A percentile compares a stretch with the other conserved stretches of the same genome.
phyloP scores from a whole-genome alignment of 2,797 vertebrate species.

The Mustela erminea region DNA sequence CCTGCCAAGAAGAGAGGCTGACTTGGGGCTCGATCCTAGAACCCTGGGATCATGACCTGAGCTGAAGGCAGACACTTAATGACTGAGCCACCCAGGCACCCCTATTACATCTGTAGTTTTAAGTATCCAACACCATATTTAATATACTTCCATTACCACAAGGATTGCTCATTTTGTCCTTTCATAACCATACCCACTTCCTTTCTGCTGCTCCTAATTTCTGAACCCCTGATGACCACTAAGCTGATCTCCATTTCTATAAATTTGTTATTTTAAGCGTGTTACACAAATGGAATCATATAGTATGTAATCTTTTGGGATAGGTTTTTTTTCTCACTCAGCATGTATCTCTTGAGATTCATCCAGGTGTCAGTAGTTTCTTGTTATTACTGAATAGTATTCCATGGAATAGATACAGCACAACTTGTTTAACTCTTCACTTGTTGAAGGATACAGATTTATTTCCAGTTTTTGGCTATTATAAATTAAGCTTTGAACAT shows the following conservation, averaged over 20 bases:
- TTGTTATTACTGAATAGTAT: neutral
- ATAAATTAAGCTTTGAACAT: neutral
- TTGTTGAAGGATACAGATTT: constrained; percentile 9
- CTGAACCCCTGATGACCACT: neutral
- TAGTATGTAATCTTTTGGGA: neutral
- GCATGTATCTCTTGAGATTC: neutral
- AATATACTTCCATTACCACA: neutral
- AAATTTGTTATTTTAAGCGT: constrained; percentile 51
- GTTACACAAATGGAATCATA: constrained; percentile 18
- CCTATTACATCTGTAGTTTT: neutral
- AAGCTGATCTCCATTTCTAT: constrained; percentile 1
- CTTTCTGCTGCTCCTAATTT: neutral
- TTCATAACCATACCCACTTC: neutral
- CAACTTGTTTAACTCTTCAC: neutral
- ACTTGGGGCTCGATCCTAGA: too few relatives aligned
- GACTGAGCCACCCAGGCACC: too few relatives aligned
- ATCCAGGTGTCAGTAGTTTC: neutral
- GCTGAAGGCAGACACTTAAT: too few relatives aligned
- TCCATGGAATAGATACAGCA: neutral
- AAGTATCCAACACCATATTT: neutral
- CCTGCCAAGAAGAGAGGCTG: too few relatives aligned
- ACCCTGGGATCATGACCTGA: too few relatives aligned
- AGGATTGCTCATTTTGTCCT: neutral
- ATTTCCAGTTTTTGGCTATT: constrained; percentile 24
- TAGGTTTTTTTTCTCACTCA: neutral